Conservation (phyloP, 2,888 invertebrate species). For the Morinoia aosen region DNA sequence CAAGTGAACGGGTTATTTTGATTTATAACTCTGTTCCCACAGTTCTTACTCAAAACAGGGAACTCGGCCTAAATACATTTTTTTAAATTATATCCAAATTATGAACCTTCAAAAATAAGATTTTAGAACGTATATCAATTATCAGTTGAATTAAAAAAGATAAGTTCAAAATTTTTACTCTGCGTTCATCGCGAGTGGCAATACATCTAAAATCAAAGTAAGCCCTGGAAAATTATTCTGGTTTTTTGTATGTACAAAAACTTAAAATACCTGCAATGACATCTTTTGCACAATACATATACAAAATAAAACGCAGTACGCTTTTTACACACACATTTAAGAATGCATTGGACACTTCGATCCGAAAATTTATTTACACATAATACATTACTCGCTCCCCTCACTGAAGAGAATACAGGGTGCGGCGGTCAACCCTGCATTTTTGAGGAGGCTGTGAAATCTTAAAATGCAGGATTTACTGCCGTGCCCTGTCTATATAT, state of each 20-base stretch:
- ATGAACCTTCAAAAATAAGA: too few relatives aligned
- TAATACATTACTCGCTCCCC: background rate
- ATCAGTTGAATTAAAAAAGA: background rate
- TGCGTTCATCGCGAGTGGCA: background rate
- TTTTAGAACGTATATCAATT: too few relatives aligned
- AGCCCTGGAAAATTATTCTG: background rate
- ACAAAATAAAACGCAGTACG: background rate
- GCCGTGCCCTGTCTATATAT: too few relatives aligned
- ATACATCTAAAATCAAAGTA: background rate
- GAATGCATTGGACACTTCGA: background rate
- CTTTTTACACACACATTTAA: constrained; percentile 7
- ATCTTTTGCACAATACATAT: background rate
- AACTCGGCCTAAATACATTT: too few relatives aligned
- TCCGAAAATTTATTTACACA: background rate
- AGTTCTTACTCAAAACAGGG: too few relatives aligned
- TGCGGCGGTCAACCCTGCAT: too few relatives aligned
- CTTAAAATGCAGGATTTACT: too few relatives aligned
- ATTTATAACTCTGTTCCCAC: too few relatives aligned
- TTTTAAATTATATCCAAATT: too few relatives aligned
- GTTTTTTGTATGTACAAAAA: background rate
- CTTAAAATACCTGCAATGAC: background rate
- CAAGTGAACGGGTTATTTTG: too few relatives aligned
- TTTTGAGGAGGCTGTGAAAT: too few relatives aligned
- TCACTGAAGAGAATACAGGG: background rate
- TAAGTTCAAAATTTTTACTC: background rate